These are phyloP conservation scores for Apodemus agrarius DNA, from an alignment of 2,797 vertebrate species.

Conservation along the genomic window DNA sequence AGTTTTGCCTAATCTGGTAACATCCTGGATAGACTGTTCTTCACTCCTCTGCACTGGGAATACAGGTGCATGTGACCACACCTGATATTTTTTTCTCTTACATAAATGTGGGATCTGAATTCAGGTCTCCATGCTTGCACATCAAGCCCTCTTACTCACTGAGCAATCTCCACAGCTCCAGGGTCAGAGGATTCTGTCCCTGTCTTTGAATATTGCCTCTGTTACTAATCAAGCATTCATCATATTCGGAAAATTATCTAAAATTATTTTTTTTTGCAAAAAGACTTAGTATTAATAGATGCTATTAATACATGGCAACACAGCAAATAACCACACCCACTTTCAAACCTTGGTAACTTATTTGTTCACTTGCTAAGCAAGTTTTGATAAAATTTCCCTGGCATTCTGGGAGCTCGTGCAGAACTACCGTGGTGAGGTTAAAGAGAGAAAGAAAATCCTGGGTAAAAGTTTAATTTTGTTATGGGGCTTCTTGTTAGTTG, in stretches of 20 bases:
- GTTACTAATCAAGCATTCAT: neutral
- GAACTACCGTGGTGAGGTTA: slow-evolving; percentile 24
- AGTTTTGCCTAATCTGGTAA: neutral
- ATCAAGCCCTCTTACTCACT: neutral
- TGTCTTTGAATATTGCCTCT: neutral
- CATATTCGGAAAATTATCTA: slow-evolving; percentile 46
- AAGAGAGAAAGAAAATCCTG: neutral
- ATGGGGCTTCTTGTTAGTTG: neutral
- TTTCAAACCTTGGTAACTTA: slow-evolving; percentile 39
- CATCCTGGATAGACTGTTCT: neutral
- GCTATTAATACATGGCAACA: neutral
- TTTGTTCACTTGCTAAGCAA: slow-evolving; percentile 45
- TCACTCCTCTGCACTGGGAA: neutral
- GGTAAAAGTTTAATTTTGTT: neutral
- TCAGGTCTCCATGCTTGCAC: neutral
- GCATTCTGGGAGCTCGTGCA: neutral
- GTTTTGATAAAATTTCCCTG: slow-evolving; percentile 38
- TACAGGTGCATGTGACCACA: neutral
- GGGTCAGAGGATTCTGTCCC: neutral
- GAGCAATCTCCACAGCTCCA: neutral
- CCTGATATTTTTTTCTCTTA: no score
- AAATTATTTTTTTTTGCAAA: slow-evolving; percentile 10
- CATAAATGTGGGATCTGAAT: neutral
- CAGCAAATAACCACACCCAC: neutral
- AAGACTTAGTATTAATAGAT: slow-evolving; percentile 34